phyloP scores from a whole-genome alignment of 37 sponge, comb jelly and placozoan species.

The Halisarca cf. caerulea region DNA sequence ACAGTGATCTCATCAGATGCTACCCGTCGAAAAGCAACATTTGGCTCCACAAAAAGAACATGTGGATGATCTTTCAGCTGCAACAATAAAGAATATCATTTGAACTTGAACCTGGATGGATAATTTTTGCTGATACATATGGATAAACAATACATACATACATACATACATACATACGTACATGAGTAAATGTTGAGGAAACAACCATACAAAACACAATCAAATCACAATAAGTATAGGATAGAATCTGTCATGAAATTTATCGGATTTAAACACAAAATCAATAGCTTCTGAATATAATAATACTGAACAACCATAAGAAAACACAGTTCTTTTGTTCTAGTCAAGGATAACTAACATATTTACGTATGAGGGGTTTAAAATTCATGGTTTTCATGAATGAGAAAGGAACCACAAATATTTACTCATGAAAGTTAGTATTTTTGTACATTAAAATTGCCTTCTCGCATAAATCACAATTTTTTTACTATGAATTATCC shows the following conservation, averaged over 20 bases:
- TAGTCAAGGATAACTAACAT: no score
- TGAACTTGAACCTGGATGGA: not conserved
- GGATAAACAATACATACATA: not conserved
- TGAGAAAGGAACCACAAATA: no score
- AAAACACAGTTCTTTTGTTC: no score
- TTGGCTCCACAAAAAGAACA: constrained; percentile 55
- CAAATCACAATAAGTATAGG: not conserved
- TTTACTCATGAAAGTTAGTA: no score
- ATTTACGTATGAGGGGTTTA: no score
- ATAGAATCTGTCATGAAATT: not conserved
- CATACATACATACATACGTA: not conserved
- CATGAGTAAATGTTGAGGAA: not conserved
- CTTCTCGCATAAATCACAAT: no score
- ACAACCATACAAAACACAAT: not conserved
- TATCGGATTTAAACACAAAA: no score
- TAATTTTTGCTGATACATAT: not conserved
- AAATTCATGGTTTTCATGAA: no score
- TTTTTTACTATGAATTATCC: no score
- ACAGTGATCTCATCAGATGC: not conserved
- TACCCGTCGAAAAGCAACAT: constrained; percentile 41
- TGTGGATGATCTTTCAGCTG: constrained; percentile 63
- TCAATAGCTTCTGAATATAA: no score
- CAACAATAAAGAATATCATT: not conserved
- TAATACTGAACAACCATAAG: no score
- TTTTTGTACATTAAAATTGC: no score